phyloP scores from a whole-genome alignment of 1,140 invertebrate species.

The Aphelenchoides avenae region DNA sequence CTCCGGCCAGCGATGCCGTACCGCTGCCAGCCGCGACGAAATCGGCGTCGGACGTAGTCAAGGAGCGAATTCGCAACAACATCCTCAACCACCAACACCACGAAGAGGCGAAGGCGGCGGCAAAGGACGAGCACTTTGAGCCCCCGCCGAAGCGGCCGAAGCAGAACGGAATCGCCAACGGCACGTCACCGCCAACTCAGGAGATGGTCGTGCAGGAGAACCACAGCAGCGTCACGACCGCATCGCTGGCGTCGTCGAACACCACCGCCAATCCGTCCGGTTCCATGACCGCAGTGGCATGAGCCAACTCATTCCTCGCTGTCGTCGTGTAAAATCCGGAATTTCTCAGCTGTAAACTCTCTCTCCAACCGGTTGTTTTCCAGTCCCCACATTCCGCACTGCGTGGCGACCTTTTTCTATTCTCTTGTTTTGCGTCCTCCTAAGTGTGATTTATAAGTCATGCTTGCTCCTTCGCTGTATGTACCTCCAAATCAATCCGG shows the following conservation, averaged over 20 bases:
- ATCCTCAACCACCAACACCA: constrained; percentile 7
- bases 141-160: constrained; percentile 10
- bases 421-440: too few relatives aligned
- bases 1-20: background rate
- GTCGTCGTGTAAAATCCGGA: too few relatives aligned
- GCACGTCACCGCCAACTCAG: background rate
- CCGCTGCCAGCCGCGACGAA: background rate
- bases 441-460: too few relatives aligned
- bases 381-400: too few relatives aligned
- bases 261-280: constrained; percentile 3
- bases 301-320: too few relatives aligned
- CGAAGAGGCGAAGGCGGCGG: background rate
- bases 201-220: constrained; percentile 10
- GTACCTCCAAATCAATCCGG: too few relatives aligned
- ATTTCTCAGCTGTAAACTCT: too few relatives aligned
- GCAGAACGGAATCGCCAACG: constrained; percentile 9
- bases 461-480: too few relatives aligned
- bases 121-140: too few relatives aligned
- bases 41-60: constrained; percentile 6
- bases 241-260: background rate
- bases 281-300: constrained; percentile 12
- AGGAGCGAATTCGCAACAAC: constrained; percentile 10
- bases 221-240: constrained; percentile 6
- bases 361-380: too few relatives aligned
- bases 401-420: too few relatives aligned